Evolutionary conservation across 2,888 invertebrate genomes (phyloP), one percentile per base, ranked within the genome.

Genomic region (Ypsolopha sequella): DNA sequence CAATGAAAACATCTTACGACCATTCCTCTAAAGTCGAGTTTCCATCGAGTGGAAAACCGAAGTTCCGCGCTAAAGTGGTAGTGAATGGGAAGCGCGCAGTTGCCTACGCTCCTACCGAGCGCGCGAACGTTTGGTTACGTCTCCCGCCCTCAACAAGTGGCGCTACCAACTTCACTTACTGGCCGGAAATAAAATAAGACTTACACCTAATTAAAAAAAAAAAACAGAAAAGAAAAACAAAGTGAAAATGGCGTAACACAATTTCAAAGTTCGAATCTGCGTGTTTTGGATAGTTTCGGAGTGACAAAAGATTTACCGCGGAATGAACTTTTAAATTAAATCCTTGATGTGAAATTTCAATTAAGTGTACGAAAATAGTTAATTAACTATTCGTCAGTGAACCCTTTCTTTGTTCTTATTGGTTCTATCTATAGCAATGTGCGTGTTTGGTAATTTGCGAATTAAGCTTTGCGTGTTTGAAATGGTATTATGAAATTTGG

Each of bases 21-120:
- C 24, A 24, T 24, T 4, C 39, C 39, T 9, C 10, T 11, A 39
- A 39, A 39, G 6, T 11, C 9, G 11, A 39, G 39, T 39, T 11
- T 6, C 39, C 11, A 43, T 43, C 43, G 43, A 43, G 43, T 43
- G 8, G 43, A 39, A 39, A 39, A 10, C 39, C 11, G n/a, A 39
- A 11, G 39, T 39, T 39, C 9, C 39, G n/a, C 8, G 13, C 43
- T 14, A 11, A 14, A 43, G n/a, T 10, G 10, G 46, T 33, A 46
- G 14, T 46, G 46, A 11, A 36, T 11, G 36, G 46, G 7, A 34
- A 34, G 46, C 43, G 72, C 82, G 80, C 85, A 85, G 85, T 84
- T 79, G 82, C 66, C 73, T 70, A 74, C 73, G 80, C 76, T 78
- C 73, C 4, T 75, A 78, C 60, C 76, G 78, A 70, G 75, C 81